Evolutionary conservation across 2,888 invertebrate species (phyloP).

Genomic region (Phyllotreta cruciferae): DNA sequence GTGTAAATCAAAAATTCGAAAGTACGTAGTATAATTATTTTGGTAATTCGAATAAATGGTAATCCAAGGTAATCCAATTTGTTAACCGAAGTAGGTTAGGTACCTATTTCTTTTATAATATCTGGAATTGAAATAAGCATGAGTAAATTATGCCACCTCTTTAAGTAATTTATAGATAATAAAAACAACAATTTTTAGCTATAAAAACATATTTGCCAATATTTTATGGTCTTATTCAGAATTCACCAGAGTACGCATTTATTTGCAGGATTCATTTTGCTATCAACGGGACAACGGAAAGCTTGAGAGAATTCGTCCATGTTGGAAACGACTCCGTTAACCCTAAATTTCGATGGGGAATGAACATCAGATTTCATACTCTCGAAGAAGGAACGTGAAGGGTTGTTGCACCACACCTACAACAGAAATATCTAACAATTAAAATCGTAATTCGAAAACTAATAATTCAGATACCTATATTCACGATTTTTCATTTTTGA

Average conservation of each 20-base stretch:
- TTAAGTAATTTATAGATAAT: no score
- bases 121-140: neutral
- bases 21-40: no score
- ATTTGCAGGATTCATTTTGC: slow-evolving; percentile 55
- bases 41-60: no score
- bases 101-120: neutral
- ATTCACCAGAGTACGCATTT: slow-evolving; percentile 57
- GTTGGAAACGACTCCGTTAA: slow-evolving; percentile 57
- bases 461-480: no score
- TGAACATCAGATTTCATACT: slow-evolving; percentile 41
- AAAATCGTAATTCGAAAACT: no score
- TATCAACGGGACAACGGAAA: slow-evolving; percentile 54
- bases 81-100: neutral
- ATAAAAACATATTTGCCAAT: neutral
- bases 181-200: no score
- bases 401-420: slow-evolving; percentile 57
- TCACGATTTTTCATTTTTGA: no score
- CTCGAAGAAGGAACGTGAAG: slow-evolving; percentile 48
- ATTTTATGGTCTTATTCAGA: neutral
- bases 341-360: slow-evolving; percentile 51
- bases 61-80: no score
- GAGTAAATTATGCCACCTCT: no score
- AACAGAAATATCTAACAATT: slow-evolving; percentile 38
- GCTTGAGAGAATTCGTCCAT: slow-evolving; percentile 57
- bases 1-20: no score